phyloP scores from a whole-genome alignment of 1,140 invertebrate species.

The Temnothorax curvispinosus region DNA sequence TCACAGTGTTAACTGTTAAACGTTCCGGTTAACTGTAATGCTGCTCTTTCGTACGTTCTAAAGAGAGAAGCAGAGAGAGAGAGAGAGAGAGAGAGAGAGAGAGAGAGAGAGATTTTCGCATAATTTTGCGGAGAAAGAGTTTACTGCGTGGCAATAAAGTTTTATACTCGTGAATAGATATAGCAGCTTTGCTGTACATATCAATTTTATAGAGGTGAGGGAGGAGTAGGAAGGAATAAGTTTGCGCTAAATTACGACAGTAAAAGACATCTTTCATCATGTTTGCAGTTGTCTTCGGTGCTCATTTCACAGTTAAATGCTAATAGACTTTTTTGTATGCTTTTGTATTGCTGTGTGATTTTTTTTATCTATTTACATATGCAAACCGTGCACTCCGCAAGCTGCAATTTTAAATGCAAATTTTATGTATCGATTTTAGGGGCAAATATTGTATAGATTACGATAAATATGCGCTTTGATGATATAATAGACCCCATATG shows the following conservation, averaged over 20 bases:
- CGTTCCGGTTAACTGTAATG: constrained; percentile 12
- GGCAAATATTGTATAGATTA: constrained; percentile 15
- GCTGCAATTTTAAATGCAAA: constrained; percentile 33
- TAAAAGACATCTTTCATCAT: background rate
- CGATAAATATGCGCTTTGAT: background rate
- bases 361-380: constrained; percentile 16
- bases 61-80: background rate
- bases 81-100: background rate
- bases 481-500: background rate
- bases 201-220: background rate
- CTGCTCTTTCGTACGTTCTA: background rate
- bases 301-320: constrained; percentile 26
- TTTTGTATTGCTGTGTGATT: background rate
- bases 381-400: background rate
- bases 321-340: background rate
- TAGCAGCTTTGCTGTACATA: background rate
- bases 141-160: background rate
- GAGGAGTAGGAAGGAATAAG: background rate
- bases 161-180: background rate
- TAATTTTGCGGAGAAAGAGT: background rate
- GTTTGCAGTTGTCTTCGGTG: background rate
- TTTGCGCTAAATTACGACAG: background rate
- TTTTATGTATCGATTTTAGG: constrained; percentile 13
- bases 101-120: background rate
- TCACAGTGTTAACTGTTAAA: constrained; percentile 28